Conservation (phyloP, 1,140 invertebrate species). For the Zaprionus davidi region DNA sequence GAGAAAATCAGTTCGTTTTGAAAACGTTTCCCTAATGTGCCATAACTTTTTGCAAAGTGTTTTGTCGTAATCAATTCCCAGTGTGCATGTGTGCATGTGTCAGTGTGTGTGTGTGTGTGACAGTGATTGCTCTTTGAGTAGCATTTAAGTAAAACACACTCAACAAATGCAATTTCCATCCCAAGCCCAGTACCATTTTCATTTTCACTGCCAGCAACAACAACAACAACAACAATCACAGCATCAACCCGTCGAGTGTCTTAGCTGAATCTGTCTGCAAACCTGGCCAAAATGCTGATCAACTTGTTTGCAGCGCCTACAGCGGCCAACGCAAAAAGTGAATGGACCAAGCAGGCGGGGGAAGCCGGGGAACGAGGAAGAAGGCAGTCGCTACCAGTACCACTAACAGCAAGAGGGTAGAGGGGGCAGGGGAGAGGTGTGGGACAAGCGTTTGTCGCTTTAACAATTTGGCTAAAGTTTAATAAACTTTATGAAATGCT, state of each 20-base stretch:
- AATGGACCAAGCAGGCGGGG: constrained; percentile 47
- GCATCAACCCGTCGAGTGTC: constrained; percentile 55
- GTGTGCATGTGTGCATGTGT: neutral
- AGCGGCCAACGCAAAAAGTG: constrained; percentile 65
- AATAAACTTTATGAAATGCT: constrained; percentile 82
- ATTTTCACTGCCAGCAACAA: constrained; percentile 45
- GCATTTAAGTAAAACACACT: constrained; percentile 57
- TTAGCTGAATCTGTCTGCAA: constrained; percentile 26
- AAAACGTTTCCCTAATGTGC: constrained; percentile 2
- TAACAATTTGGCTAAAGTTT: constrained; percentile 82
- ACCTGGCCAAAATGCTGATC: constrained; percentile 72
- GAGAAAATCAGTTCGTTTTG: constrained; percentile 1
- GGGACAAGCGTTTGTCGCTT: constrained; percentile 57
- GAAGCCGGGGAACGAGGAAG: neutral
- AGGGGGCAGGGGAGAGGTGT: neutral
- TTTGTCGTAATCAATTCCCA: neutral
- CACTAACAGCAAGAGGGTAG: neutral
- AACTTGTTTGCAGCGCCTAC: constrained; percentile 74
- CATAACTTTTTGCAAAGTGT: neutral
- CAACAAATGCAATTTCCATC: constrained; percentile 21
- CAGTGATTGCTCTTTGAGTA: constrained; percentile 33
- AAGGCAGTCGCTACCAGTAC: neutral
- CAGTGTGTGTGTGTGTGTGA: constrained; percentile 8
- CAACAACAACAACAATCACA: neutral
- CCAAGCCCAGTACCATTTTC: constrained; percentile 22